Evolutionary conservation across 2,113 vertebrate genomes (phyloP).

Genomic region (Trichomycterus rosablanca): DNA sequence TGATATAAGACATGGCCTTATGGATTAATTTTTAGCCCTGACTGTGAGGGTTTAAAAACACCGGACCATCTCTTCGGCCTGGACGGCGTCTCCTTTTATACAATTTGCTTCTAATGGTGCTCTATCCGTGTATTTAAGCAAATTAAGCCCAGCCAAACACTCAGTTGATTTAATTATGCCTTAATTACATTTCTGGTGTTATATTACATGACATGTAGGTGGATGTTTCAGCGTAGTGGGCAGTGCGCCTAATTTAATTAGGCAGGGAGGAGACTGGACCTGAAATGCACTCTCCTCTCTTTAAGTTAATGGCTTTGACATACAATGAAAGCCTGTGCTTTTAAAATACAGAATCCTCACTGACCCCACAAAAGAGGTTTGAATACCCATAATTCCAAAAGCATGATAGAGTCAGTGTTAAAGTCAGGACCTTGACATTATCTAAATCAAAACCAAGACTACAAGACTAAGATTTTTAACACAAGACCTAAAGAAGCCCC

Average conservation of each 20-base stretch:
- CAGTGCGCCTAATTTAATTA: conserved; percentile 46
- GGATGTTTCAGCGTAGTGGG: conserved; percentile 43
- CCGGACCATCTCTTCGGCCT: too few species aligned
- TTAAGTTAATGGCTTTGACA: not conserved
- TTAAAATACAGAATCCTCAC: too few species aligned
- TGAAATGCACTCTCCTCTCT: conserved; percentile 30
- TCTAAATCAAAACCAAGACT: too few species aligned
- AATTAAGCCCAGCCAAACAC: conserved; percentile 45
- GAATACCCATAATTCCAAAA: too few species aligned
- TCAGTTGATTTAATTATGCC: conserved; percentile 55
- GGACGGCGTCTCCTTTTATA: too few species aligned
- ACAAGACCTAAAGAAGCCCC: too few species aligned
- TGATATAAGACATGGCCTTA: conserved; percentile 5
- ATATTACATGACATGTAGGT: conserved; percentile 52
- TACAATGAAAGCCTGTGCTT: not conserved
- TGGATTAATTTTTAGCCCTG: not conserved
- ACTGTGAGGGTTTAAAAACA: too few species aligned
- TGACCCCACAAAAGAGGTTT: too few species aligned
- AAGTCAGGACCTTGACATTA: too few species aligned
- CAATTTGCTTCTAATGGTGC: conserved; percentile 1
- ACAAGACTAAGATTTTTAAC: too few species aligned
- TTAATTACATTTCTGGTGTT: conserved; percentile 52
- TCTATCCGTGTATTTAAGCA: conserved; percentile 42
- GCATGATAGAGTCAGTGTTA: too few species aligned
- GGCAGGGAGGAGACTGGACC: conserved; percentile 28